Conservation (phyloP, 2,113 vertebrate genomes). For the Pungitius pungitius region DNA sequence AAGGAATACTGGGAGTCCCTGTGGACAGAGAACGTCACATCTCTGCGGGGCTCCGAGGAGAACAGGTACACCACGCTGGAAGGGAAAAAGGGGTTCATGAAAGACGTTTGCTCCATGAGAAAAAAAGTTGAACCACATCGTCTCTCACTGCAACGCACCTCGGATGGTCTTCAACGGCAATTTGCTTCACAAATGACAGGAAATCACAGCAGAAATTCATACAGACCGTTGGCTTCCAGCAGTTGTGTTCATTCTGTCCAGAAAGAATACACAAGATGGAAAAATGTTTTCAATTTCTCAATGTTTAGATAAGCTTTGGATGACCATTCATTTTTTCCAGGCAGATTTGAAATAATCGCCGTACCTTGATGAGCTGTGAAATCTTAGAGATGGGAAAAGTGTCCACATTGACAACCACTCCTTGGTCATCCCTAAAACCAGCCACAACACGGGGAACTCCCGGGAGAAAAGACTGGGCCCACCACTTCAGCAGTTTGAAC, state of each 20-base stretch:
- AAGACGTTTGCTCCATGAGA: neutral
- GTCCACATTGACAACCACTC: slow-evolving; percentile 83
- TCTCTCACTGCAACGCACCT: slow-evolving; percentile 73
- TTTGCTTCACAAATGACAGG: slow-evolving; percentile 84
- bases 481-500: slow-evolving; percentile 93
- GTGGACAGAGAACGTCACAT: slow-evolving; percentile 85
- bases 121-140: neutral
- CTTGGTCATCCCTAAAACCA: slow-evolving; percentile 87
- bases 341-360: neutral
- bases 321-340: neutral
- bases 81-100: slow-evolving; percentile 2
- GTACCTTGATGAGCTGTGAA: slow-evolving; percentile 87
- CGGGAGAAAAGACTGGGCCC: slow-evolving; percentile 92
- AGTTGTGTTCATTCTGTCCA: slow-evolving; percentile 83
- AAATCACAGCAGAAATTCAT: slow-evolving; percentile 94
- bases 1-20: slow-evolving; percentile 80
- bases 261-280: slow-evolving; percentile 1
- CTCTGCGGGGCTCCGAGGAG: slow-evolving; percentile 83
- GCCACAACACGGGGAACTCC: slow-evolving; percentile 88
- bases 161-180: slow-evolving; percentile 83
- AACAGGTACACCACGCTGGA: slow-evolving; percentile 87
- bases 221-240: slow-evolving; percentile 92
- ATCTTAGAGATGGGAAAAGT: slow-evolving; percentile 87
- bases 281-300: neutral
- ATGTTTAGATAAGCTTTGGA: neutral